Evolutionary conservation across 2,797 vertebrate species (phyloP).

Genomic region (Gymnothorax reevesii): DNA sequence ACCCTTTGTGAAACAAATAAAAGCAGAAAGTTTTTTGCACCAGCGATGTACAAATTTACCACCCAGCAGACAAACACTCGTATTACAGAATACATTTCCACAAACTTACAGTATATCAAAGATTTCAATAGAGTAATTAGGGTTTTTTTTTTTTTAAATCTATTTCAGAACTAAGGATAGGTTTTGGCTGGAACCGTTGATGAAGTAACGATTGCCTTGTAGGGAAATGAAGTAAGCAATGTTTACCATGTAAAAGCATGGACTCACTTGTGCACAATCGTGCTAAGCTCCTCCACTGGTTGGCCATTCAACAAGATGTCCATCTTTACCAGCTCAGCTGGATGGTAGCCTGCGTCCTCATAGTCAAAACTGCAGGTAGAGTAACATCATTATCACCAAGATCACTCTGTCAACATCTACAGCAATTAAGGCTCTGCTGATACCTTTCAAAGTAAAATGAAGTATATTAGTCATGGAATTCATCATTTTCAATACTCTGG

Average conservation of each 20-base stretch:
- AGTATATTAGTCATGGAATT: not conserved
- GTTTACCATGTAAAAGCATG: not conserved
- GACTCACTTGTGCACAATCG: conserved; percentile 83
- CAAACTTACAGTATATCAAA: not conserved
- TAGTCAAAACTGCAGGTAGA: conserved; percentile 87
- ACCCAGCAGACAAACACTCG: not conserved
- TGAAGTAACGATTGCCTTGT: too few species aligned
- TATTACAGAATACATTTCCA: not conserved
- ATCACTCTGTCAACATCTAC: not conserved
- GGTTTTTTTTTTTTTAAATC: not conserved
- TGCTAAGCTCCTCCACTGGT: conserved; percentile 86
- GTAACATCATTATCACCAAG: not conserved
- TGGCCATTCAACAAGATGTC: conserved; percentile 90
- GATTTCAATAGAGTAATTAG: not conserved
- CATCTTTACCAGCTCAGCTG: conserved; percentile 89
- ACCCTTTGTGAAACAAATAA: not conserved
- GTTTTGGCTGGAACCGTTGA: not conserved
- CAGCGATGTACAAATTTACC: not conserved
- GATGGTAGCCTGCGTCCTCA: conserved; percentile 89
- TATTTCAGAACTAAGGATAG: not conserved
- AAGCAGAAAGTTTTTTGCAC: not conserved
- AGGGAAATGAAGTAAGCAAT: not conserved
- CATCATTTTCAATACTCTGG: not conserved
- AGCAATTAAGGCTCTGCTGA: not conserved
- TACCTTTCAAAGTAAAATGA: not conserved